Evolutionary conservation across 2,797 vertebrate genomes (phyloP), one percentile per base, ranked within the genome.

Genomic region (Hippopotamyrus pictus): DNA sequence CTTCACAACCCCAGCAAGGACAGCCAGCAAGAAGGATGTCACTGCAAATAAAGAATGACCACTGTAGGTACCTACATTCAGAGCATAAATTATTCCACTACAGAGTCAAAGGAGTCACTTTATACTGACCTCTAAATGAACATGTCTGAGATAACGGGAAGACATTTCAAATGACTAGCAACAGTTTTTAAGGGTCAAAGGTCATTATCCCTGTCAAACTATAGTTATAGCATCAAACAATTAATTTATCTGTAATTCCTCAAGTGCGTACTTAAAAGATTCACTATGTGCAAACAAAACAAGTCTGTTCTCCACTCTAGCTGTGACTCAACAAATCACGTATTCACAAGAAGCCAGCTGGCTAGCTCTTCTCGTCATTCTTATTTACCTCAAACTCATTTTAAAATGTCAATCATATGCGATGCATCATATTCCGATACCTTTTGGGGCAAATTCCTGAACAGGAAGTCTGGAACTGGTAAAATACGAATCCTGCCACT

Each of bases 31-130:
- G 29, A 85, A 91, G 25, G n/a, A 79, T n/a, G 25, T 29, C 14
- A 48, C 11, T 69, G 53, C 33, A 79, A 25, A 41, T 50, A 44
- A 69, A 46, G 62, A 90, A 62, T 22, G 89, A 91, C 29, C 87
- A 33, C 69, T 9, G 17, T 7, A 46, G 17, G 73, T 46, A 79
- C 17, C 73, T 46, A 1, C 17, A 79, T 44, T 79, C 14, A n/a
- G 37, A 46, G 41, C 14, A n/a, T 46, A 9, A 79, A 79, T 9
- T 41, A 41, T 19, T 19, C 73, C 73, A 79, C 2, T 41, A n/a
- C 8, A 44, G 41, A 79, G 37, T 79, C 14, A 79, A 44, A 41
- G 12, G 17, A 44, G 14, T 79, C 73, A n/a, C 19, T 79, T 44
- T 19, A 46, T 7, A 46, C 37, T 79, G 14, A 79, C 37, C 5